Evolutionary conservation across 2,888 invertebrate genomes (phyloP).

Genomic region (Dioctria linearis): DNA sequence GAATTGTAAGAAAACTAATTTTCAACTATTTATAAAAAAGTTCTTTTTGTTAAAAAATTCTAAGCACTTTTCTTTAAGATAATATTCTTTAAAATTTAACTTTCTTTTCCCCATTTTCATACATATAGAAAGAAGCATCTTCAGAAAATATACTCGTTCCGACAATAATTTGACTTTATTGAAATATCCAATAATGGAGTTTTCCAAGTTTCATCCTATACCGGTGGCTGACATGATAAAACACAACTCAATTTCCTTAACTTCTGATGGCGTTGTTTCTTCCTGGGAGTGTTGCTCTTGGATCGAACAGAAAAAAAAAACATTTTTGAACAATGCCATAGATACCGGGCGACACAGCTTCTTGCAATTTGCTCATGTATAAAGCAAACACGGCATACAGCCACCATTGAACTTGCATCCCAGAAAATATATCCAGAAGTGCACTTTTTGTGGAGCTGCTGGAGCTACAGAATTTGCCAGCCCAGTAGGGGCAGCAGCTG

Average conservation of each 20-base stretch:
- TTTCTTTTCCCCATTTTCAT: too few species aligned
- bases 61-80: too few species aligned
- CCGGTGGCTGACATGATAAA: background rate
- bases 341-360: conserved; percentile 50
- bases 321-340: conserved; percentile 25
- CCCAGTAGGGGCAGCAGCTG: conserved; percentile 12
- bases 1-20: too few species aligned
- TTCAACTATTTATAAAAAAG: too few species aligned
- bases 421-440: conserved; percentile 25
- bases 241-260: conserved; percentile 46
- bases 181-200: conserved; percentile 31
- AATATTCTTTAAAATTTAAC: too few species aligned
- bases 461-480: conserved; percentile 1
- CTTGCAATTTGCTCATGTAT: conserved; percentile 56
- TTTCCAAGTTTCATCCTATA: conserved; percentile 6
- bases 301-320: background rate
- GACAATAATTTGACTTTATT: background rate
- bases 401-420: background rate
- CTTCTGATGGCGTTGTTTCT: conserved; percentile 12
- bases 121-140: too few species aligned
- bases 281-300: conserved; percentile 28
- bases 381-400: conserved; percentile 41
- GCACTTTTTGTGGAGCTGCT: conserved; percentile 22
- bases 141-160: too few species aligned
- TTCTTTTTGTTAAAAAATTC: too few species aligned